Conservation (phyloP, 2,797 vertebrate species). For the Manis javanica region DNA sequence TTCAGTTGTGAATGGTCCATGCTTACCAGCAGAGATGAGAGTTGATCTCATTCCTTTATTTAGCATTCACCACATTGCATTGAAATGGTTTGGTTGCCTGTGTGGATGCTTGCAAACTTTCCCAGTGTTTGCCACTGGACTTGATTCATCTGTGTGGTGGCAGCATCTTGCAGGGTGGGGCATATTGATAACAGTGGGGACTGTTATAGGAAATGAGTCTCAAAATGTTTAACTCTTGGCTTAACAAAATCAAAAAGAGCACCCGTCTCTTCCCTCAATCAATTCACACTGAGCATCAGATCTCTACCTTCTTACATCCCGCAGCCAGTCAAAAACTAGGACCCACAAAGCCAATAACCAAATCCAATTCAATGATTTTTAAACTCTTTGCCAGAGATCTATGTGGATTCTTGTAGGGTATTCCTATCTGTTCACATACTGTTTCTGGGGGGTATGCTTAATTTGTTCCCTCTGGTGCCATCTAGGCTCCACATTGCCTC, state of each 20-base stretch:
- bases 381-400: not conserved
- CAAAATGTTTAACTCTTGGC: slow-evolving; percentile 8
- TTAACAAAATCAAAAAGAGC: not conserved
- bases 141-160: not conserved
- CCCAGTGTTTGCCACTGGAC: not conserved
- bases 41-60: not conserved
- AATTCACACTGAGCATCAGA: not conserved
- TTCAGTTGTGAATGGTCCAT: not conserved
- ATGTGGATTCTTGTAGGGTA: not conserved
- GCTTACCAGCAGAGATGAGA: not conserved
- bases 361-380: not conserved
- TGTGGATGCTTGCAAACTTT: not conserved
- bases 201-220: not conserved
- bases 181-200: not conserved
- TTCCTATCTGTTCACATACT: not conserved
- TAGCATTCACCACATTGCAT: not conserved
- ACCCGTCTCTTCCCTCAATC: not conserved
- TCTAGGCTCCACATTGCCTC: not conserved
- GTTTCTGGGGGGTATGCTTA: not conserved
- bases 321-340: not conserved
- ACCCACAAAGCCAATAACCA: not conserved
- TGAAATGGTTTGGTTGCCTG: not conserved
- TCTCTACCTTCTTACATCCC: not conserved
- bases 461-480: not conserved
- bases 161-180: not conserved